These are phyloP conservation scores for Tuta absoluta DNA, from an alignment of 2,888 invertebrate species.

Conservation along the genomic window DNA sequence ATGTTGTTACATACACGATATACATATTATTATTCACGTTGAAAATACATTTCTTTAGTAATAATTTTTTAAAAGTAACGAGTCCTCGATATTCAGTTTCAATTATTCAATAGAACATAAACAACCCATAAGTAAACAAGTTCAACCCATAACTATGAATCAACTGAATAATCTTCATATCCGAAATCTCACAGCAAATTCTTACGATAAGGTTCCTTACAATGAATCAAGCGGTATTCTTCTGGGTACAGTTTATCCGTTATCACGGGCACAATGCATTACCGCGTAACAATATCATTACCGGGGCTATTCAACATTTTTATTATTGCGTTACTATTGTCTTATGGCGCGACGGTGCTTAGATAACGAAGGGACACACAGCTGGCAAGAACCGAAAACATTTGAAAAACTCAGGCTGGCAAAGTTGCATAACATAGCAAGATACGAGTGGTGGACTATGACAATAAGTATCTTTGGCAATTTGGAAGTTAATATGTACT, in stretches of 20 bases:
- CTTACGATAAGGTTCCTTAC: conserved; percentile 21
- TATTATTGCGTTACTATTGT: conserved; percentile 81
- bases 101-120: no score
- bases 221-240: conserved; percentile 51
- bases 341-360: conserved; percentile 74
- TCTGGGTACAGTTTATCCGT: conserved; percentile 81
- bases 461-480: no score
- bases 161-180: conserved; percentile 20
- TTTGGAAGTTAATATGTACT: no score
- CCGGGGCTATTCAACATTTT: conserved; percentile 81
- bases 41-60: no score
- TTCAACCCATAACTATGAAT: background rate
- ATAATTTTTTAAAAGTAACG: no score
- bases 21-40: background rate
- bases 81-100: no score
- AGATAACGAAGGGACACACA: conserved; percentile 65
- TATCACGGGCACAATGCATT: conserved; percentile 77
- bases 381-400: conserved; percentile 25
- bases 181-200: conserved; percentile 30
- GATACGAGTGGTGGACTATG: no score
- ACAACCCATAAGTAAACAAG: no score
- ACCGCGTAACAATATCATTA: conserved; percentile 76
- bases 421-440: no score
- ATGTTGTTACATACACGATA: background rate
- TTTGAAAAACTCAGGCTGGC: background rate